phyloP scores from a whole-genome alignment of 2,797 vertebrate species.

The Dallia pectoralis region DNA sequence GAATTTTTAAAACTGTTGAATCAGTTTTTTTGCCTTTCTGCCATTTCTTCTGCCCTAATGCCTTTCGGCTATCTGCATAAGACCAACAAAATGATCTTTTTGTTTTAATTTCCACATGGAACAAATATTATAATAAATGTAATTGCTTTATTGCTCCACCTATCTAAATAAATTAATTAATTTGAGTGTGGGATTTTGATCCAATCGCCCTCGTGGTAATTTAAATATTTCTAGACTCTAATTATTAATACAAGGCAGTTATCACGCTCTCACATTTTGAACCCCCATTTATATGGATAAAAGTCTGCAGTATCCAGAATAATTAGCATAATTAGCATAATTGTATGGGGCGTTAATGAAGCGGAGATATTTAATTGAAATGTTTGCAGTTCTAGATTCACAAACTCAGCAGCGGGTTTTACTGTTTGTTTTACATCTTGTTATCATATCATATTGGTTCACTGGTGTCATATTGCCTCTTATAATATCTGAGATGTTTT shows the following conservation, averaged over 20 bases:
- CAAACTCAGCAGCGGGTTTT: conserved; percentile 32
- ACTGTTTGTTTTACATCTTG: background rate
- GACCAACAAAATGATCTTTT: conserved; percentile 42
- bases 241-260: conserved; percentile 57
- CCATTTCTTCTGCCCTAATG: conserved; percentile 25
- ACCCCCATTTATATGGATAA: conserved; percentile 46
- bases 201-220: conserved; percentile 56
- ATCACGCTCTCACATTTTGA: conserved; percentile 55
- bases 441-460: background rate
- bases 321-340: conserved; percentile 7
- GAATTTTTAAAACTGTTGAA: conserved; percentile 56
- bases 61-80: conserved; percentile 50
- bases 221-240: conserved; percentile 56
- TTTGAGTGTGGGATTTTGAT: conserved; percentile 46
- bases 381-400: conserved; percentile 17
- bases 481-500: background rate
- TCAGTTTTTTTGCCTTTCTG: background rate
- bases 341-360: conserved; percentile 16
- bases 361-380: background rate
- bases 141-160: conserved; percentile 56
- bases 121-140: conserved; percentile 57
- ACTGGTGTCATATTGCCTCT: background rate
- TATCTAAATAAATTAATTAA: conserved; percentile 55
- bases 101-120: conserved; percentile 42
- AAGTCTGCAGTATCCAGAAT: conserved; percentile 28